Evolutionary conservation across 2,797 vertebrate species (phyloP).

Genomic region (Crax fasciolata): DNA sequence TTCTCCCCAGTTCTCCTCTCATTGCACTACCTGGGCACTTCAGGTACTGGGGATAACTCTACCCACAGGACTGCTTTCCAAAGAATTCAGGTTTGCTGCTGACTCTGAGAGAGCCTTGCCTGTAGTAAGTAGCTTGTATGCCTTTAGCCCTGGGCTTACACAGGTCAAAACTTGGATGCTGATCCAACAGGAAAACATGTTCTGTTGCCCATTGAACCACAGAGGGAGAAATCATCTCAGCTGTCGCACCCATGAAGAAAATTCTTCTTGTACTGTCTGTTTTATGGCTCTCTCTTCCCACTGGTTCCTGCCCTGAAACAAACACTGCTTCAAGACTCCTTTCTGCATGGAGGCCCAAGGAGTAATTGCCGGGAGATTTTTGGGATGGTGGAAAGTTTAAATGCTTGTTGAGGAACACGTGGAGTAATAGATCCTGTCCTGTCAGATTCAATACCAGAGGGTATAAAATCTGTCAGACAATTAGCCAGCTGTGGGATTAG

Average conservation of each 20-base stretch:
- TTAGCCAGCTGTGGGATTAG: constrained; percentile 52
- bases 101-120: neutral
- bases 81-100: neutral
- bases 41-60: neutral
- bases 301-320: neutral
- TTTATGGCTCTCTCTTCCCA: neutral
- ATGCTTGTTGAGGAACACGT: neutral
- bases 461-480: constrained; percentile 49
- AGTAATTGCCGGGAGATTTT: neutral
- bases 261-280: neutral
- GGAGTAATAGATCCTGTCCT: constrained; percentile 37
- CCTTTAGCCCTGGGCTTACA: neutral
- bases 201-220: neutral
- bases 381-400: constrained; percentile 19
- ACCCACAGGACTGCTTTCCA: neutral
- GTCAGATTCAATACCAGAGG: constrained; percentile 49
- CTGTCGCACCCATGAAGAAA: neutral
- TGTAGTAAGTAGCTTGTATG: neutral
- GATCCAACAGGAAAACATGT: neutral
- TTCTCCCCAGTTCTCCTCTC: neutral
- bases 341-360: neutral
- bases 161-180: neutral
- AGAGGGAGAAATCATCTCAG: neutral
- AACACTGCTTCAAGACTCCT: neutral
- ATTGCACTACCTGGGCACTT: neutral